Percentiles rank a stretch among this genome's conserved stretches.
These are phyloP conservation scores for Chamaetylas fuelleborni DNA, from an alignment of 2,113 vertebrate species.

Conservation along the genomic window DNA sequence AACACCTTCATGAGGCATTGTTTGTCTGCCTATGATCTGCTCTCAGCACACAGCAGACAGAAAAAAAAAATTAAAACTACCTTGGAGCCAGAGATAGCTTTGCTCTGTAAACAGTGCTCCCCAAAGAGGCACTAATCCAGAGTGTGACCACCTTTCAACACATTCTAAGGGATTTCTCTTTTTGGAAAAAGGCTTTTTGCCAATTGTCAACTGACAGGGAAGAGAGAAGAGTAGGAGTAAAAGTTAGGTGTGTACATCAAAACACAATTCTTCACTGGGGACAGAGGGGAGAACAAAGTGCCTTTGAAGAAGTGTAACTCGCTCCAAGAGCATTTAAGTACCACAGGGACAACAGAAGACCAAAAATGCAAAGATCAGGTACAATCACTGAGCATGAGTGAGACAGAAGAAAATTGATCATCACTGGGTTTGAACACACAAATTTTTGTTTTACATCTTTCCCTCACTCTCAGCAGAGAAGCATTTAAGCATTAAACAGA, in stretches of 20 bases:
- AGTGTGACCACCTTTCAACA: background rate
- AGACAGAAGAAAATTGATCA: background rate
- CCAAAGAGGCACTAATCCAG: background rate
- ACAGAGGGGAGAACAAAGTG: background rate
- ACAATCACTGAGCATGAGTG: accelerated
- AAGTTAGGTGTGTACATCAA: background rate
- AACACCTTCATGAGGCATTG: background rate
- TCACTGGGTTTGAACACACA: background rate
- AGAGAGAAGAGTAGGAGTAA: background rate
- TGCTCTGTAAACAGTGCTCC: background rate
- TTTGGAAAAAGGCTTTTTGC: background rate
- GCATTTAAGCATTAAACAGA: background rate
- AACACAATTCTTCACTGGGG: background rate
- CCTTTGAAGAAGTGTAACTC: background rate
- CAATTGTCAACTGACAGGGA: background rate
- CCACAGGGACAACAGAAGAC: background rate
- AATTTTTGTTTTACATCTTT: background rate
- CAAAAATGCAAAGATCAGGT: background rate
- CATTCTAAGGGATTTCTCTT: background rate
- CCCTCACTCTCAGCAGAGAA: background rate
- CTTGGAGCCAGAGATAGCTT: background rate
- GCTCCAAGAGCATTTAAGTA: background rate
- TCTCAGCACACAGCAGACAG: background rate
- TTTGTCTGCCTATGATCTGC: background rate
- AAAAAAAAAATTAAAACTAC: background rate